Conservation (phyloP, 2,888 invertebrate species). For the Amorpha juglandis region DNA sequence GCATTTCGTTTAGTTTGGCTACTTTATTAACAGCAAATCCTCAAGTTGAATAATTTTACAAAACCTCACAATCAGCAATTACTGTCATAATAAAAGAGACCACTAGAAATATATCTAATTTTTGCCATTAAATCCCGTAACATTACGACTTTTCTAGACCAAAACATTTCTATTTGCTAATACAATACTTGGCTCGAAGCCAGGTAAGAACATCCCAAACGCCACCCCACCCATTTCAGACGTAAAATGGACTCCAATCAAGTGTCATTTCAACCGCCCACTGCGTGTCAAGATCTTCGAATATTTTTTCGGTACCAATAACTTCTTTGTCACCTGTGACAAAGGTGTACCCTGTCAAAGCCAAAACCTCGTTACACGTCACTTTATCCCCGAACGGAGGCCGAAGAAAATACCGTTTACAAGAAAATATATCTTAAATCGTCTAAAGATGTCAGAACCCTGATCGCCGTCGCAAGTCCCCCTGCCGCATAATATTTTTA, state of each 20-base stretch:
- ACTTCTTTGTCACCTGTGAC: constrained; percentile 58
- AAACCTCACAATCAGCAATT: constrained; percentile 10
- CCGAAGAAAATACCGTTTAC: constrained; percentile 68
- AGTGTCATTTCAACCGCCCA: constrained; percentile 21
- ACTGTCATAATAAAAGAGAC: not conserved
- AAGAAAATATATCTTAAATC: constrained; percentile 62
- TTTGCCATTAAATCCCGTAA: not conserved
- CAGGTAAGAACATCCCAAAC: not conserved
- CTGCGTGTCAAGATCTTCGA: constrained; percentile 15
- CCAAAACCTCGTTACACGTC: constrained; percentile 64
- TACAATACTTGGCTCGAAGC: constrained; percentile 14
- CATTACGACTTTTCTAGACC: constrained; percentile 1
- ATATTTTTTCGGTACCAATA: constrained; percentile 43
- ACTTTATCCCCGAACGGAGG: constrained; percentile 56
- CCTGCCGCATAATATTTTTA: constrained; percentile 27
- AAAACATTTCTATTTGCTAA: constrained; percentile 21
- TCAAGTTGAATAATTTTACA: no score
- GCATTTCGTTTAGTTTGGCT: no score
- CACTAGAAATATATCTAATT: not conserved
- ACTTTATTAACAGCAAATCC: no score
- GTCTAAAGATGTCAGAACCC: constrained; percentile 50
- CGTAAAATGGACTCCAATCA: constrained; percentile 10
- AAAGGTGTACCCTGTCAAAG: constrained; percentile 73
- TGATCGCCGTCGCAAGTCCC: constrained; percentile 39
- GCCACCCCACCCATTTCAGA: not conserved